A percentile compares a stretch with the other conserved stretches of the same genome.
These are phyloP conservation scores for Melanocharis versteri DNA, from an alignment of 2,113 vertebrate genomes.

Conservation along the genomic window DNA sequence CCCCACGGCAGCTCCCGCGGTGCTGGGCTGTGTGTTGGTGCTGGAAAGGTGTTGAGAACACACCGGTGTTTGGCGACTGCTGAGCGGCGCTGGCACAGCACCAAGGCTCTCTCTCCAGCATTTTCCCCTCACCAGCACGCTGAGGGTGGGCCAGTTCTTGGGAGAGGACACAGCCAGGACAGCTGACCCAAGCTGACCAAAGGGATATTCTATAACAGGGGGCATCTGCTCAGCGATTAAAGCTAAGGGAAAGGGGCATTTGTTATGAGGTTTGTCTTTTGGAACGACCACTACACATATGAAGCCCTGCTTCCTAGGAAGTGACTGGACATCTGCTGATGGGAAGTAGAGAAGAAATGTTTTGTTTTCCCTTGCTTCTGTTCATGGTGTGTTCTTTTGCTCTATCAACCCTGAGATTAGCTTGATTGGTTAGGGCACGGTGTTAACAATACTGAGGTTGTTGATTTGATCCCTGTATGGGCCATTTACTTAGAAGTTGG, in stretches of 20 bases:
- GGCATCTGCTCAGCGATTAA: neutral
- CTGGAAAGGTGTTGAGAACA: neutral
- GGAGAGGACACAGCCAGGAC: neutral
- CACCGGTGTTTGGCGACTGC: neutral
- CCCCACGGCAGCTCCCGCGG: neutral
- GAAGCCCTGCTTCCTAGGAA: neutral
- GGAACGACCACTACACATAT: neutral
- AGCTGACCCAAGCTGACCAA: neutral
- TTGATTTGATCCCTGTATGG: neutral
- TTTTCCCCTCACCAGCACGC: neutral
- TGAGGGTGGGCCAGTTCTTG: neutral
- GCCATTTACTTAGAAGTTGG: neutral
- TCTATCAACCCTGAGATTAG: neutral
- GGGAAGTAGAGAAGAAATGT: neutral
- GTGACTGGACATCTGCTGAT: neutral
- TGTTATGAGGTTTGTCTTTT: neutral
- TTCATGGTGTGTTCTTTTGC: neutral
- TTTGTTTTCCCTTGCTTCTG: neutral
- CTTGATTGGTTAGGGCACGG: neutral
- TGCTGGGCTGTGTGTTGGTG: rapidly evolving
- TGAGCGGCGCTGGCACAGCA: neutral
- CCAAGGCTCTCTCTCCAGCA: no score
- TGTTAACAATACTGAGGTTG: neutral
- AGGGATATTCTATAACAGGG: neutral
- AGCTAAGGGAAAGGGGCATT: neutral